A percentile compares a stretch with the other conserved stretches of the same genome.
Conservation (phyloP, 1,140 invertebrate genomes). For the Psilanteris sp. region DNA sequence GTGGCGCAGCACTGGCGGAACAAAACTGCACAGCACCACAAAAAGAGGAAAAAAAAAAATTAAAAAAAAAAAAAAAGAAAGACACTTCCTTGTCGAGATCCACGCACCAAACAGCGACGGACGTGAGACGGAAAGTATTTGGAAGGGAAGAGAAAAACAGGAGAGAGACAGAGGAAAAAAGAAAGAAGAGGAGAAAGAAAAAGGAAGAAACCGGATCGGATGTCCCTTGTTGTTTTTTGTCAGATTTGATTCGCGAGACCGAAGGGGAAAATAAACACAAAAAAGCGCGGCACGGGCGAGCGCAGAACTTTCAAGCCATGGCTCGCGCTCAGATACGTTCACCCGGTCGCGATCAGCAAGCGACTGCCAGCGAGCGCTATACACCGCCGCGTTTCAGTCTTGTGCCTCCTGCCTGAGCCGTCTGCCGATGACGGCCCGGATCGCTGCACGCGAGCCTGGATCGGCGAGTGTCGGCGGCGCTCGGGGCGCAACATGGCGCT, state of each 20-base stretch:
- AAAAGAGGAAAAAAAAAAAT: too few relatives aligned
- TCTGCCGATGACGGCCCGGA: slow-evolving; percentile 32
- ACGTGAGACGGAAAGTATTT: too few relatives aligned
- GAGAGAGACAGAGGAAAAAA: background rate
- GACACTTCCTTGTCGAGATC: background rate
- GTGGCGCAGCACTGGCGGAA: slow-evolving; percentile 42
- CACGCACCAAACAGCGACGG: slow-evolving; percentile 2
- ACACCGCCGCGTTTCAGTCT: slow-evolving; percentile 33
- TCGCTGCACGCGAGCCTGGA: slow-evolving; percentile 19
- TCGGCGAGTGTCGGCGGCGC: slow-evolving; percentile 32
- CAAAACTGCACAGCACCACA: slow-evolving; percentile 25
- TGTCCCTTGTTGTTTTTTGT: slow-evolving; percentile 12
- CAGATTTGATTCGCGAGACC: slow-evolving; percentile 34
- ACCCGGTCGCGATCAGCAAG: slow-evolving; percentile 76
- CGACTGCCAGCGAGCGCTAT: slow-evolving; percentile 66
- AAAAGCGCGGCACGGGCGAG: slow-evolving; percentile 55
- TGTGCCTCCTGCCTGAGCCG: slow-evolving; percentile 20
- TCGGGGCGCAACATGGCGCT: slow-evolving; percentile 36
- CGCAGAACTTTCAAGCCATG: slow-evolving; percentile 67
- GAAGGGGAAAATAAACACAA: slow-evolving; percentile 45
- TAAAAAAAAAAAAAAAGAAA: too few relatives aligned
- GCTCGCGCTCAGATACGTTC: slow-evolving; percentile 61
- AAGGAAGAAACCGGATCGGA: background rate
- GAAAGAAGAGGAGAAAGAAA: slow-evolving; percentile 2
- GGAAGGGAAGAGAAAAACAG: too few relatives aligned